Percentiles rank a stretch among this genome's conserved stretches.
Conservation (phyloP, 2,888 invertebrate species). For the Eristalis intricaria region DNA sequence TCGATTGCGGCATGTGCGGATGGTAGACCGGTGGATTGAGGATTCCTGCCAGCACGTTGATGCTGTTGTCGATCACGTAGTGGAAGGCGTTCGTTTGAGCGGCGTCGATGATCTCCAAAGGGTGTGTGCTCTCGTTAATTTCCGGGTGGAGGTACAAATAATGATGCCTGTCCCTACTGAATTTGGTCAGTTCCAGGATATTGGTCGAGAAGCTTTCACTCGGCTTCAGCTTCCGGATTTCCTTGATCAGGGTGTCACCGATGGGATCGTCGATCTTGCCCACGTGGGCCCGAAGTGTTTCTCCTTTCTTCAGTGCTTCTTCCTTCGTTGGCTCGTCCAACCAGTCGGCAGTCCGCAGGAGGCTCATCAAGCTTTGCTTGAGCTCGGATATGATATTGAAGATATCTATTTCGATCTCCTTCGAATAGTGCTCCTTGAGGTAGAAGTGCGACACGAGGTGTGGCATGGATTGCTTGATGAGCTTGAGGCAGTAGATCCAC, state of each 20-base stretch:
- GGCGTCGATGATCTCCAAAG: slow-evolving; percentile 75
- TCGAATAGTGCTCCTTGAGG: slow-evolving; percentile 75
- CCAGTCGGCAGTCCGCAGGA: slow-evolving; percentile 77
- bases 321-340: slow-evolving; percentile 76
- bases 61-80: slow-evolving; percentile 78
- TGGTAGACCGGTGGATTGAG: slow-evolving; percentile 77
- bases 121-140: slow-evolving; percentile 71
- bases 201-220: slow-evolving; percentile 74
- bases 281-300: slow-evolving; percentile 73
- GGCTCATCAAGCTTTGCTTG: slow-evolving; percentile 73
- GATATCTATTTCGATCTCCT: slow-evolving; percentile 74
- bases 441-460: slow-evolving; percentile 40
- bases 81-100: slow-evolving; percentile 79
- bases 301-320: slow-evolving; percentile 77
- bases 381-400: slow-evolving; percentile 75
- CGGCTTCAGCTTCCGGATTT: slow-evolving; percentile 74
- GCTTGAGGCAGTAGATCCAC: slow-evolving; percentile 35
- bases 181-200: slow-evolving; percentile 74
- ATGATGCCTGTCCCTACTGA: slow-evolving; percentile 73
- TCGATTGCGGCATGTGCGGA: slow-evolving; percentile 76
- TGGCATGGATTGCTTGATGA: slow-evolving; percentile 31
- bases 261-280: slow-evolving; percentile 75
- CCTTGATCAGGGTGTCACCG: slow-evolving; percentile 73
- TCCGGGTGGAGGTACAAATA: slow-evolving; percentile 74
- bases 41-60: slow-evolving; percentile 78